phyloP scores from a whole-genome alignment of 2,888 invertebrate genomes.

The Chrysodeixis includens region DNA sequence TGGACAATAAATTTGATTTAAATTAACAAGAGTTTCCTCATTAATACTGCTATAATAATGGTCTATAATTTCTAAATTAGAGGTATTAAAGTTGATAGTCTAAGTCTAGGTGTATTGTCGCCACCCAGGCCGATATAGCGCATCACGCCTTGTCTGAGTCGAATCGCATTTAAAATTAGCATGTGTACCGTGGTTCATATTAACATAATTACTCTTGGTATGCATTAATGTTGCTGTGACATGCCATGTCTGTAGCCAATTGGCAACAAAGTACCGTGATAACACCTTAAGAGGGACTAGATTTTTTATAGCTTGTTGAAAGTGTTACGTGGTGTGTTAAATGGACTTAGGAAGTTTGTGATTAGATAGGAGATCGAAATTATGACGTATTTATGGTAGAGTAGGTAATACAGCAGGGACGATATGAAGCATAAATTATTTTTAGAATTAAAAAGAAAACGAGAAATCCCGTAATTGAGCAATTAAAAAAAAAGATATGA shows the following conservation, averaged over 20 bases:
- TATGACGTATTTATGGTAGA: too few relatives aligned
- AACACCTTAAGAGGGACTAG: constrained; percentile 22
- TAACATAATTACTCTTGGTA: constrained; percentile 54
- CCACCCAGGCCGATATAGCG: constrained; percentile 43
- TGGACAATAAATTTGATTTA: too few relatives aligned
- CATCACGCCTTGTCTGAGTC: constrained; percentile 39
- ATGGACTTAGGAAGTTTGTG: too few relatives aligned
- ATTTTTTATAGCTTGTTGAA: constrained; percentile 12
- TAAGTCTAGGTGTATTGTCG: constrained; percentile 8
- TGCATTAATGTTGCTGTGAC: constrained; percentile 44
- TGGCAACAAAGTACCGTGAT: constrained; percentile 32
- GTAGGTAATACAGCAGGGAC: too few relatives aligned
- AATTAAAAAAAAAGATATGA: too few relatives aligned
- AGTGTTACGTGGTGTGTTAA: too few relatives aligned
- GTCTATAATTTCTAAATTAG: background rate
- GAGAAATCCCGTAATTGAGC: too few relatives aligned
- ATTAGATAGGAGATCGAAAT: too few relatives aligned
- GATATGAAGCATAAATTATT: too few relatives aligned
- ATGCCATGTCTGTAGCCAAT: constrained; percentile 51
- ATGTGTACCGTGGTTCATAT: constrained; percentile 41
- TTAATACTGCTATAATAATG: background rate
- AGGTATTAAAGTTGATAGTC: constrained; percentile 7
- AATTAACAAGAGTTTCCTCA: too few relatives aligned
- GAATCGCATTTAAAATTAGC: constrained; percentile 51
- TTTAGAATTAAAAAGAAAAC: too few relatives aligned